Base-by-base conservation (phyloP, 1,140 invertebrate genomes). In the Glomeris maerens region DNA sequence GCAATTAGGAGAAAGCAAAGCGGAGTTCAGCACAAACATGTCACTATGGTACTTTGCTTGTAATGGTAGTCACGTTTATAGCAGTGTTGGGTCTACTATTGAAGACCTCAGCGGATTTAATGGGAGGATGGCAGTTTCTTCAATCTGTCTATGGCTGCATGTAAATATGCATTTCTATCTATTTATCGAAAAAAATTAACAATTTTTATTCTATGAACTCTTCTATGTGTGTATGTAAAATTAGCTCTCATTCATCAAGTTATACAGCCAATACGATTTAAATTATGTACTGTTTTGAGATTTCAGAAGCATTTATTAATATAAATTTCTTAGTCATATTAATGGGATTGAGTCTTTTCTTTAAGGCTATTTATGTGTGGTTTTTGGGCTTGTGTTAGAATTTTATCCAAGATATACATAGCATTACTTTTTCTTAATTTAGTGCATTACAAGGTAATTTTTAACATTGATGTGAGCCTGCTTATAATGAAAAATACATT, bases 111-210 rank as follows among this genome's bases (percentile, higher is more conserved):
- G 76, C 71, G 49, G 36, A 49, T 17, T 36, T 75, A 2, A 63
- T 75, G 60, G 73, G 77, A n/a, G 76, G 74, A 42, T 84, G 80
- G 74, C 67, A 72, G 27, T 90, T 86, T 64, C 55, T 90, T 7
- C 69, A 78, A 56, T 77, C 83, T 47, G 87, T 83, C 5, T 85
- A 85, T 69, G 83, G 82, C 36, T 88, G 86, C 61, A 84, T 86
- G 83, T 86, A 74, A 76, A 79, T 73, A 49, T 48, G 39, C 2
- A 49, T 21, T 31, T 27, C 39, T 25, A 31, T 14, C 36, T 13
- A 21, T 47, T 41, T 20, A 39, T 53, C 2, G 10, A 29, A 23
- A 1, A 26, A 27, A 17, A 2, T 17, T 25, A 17, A 27, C 5
- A 21, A 54, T 49, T 38, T 31, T 46, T 26, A n/a, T 38, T 20